Percentiles rank a stretch among this genome's conserved stretches.
Conservation (phyloP, 1,140 invertebrate genomes). For the fruit fly (Drosophila melanogaster) region Release_6_plus_ISO1_MT NT_033777.3:9047501-9048000, state of each 20-base stretch:
- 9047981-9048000: constrained; percentile 32
- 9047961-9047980: constrained; percentile 25
- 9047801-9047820: constrained; percentile 37
- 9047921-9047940: constrained; percentile 51
- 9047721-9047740: constrained; percentile 28
- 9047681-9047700: constrained; percentile 25
- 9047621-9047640: constrained; percentile 66
- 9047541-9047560: constrained; percentile 29
- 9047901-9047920: constrained; percentile 65
- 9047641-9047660: constrained; percentile 63
- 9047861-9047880: constrained; percentile 6
- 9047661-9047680: constrained; percentile 12
- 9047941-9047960: constrained; percentile 8
- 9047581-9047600: constrained; percentile 40
- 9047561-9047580: constrained; percentile 73
- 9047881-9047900: constrained; percentile 52
- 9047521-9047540: constrained; percentile 42
- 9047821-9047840: constrained; percentile 21
- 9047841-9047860: constrained; percentile 38
- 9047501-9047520: constrained; percentile 45
- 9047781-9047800: constrained; percentile 31
- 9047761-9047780: background rate
- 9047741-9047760: constrained; percentile 4
- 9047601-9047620: constrained; percentile 63
- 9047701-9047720: constrained; percentile 54